These are phyloP conservation scores for Esperia sulphurella DNA, from an alignment of 2,888 invertebrate species.

Conservation along the genomic window DNA sequence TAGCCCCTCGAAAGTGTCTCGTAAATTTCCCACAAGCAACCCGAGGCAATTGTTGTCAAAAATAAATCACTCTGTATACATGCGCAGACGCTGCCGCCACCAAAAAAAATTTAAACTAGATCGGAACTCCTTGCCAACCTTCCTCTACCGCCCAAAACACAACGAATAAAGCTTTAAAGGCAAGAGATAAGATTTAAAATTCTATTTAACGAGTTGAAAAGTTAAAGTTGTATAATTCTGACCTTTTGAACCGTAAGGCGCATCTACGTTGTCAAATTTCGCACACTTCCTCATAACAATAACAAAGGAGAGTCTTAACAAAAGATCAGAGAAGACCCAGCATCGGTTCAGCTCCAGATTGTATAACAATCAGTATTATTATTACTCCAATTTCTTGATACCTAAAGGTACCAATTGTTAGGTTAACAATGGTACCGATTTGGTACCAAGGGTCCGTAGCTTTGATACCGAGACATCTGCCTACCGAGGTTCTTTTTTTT, in stretches of 20 bases:
- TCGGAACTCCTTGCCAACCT: constrained; percentile 37
- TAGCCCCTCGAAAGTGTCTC: constrained; percentile 60
- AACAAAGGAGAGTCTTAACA: constrained; percentile 30
- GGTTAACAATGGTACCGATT: constrained; percentile 54
- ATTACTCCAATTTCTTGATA: constrained; percentile 50
- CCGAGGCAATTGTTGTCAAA: constrained; percentile 63
- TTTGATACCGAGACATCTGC: constrained; percentile 50
- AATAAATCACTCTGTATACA: constrained; percentile 71
- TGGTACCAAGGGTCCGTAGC: constrained; percentile 37
- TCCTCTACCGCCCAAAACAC: constrained; percentile 18
- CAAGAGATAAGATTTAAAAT: constrained; percentile 15
- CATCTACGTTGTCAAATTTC: constrained; percentile 46
- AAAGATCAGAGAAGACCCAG: constrained; percentile 23
- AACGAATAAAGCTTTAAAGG: constrained; percentile 14
- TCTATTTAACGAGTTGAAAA: constrained; percentile 1
- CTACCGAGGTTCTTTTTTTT: neutral
- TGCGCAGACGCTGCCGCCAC: constrained; percentile 27
- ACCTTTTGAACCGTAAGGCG: constrained; percentile 33
- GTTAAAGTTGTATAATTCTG: constrained; percentile 15
- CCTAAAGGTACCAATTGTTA: constrained; percentile 44
- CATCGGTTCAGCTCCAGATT: constrained; percentile 57
- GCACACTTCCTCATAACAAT: constrained; percentile 67
- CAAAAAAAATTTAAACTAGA: constrained; percentile 55
- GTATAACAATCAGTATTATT: constrained; percentile 59
- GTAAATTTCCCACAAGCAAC: constrained; percentile 72